Percentiles rank a stretch among this genome's conserved stretches.
Conservation (phyloP, 2,113 vertebrate genomes). For the Oncorhynchus clarkii region DNA sequence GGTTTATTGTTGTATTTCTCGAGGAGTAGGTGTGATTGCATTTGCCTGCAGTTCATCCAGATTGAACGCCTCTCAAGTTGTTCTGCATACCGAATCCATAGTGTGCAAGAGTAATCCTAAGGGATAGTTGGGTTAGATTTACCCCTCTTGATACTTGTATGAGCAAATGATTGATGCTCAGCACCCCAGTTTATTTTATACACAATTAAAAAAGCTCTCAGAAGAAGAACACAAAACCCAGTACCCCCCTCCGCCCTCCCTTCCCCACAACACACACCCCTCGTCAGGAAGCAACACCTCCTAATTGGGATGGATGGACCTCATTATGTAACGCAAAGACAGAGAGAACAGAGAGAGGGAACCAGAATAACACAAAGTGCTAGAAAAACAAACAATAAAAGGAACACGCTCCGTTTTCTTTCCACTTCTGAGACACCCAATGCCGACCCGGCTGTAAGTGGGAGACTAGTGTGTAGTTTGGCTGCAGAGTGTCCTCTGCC, state of each 20-base stretch:
- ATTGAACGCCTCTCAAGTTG: no score
- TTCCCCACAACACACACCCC: constrained; percentile 12
- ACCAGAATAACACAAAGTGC: constrained; percentile 36
- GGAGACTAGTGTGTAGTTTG: background rate
- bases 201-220: constrained; percentile 21
- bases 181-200: no score
- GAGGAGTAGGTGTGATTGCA: no score
- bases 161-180: no score
- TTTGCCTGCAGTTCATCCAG: no score
- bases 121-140: no score
- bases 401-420: constrained; percentile 38
- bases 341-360: constrained; percentile 42
- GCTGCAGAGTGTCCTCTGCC: background rate
- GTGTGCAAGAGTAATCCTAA: no score
- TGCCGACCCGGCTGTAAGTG: background rate
- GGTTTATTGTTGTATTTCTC: no score
- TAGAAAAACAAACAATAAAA: constrained; percentile 62
- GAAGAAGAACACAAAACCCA: constrained; percentile 4
- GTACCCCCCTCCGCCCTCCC: background rate
- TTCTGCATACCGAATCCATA: no score
- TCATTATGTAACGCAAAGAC: constrained; percentile 60
- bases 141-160: no score
- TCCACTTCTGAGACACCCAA: constrained; percentile 19
- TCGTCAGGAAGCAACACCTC: constrained; percentile 52
- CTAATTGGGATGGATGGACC: constrained; percentile 69